Conservation (phyloP, 2,113 vertebrate species). For the Ptilorrhoa leucosticta region DNA sequence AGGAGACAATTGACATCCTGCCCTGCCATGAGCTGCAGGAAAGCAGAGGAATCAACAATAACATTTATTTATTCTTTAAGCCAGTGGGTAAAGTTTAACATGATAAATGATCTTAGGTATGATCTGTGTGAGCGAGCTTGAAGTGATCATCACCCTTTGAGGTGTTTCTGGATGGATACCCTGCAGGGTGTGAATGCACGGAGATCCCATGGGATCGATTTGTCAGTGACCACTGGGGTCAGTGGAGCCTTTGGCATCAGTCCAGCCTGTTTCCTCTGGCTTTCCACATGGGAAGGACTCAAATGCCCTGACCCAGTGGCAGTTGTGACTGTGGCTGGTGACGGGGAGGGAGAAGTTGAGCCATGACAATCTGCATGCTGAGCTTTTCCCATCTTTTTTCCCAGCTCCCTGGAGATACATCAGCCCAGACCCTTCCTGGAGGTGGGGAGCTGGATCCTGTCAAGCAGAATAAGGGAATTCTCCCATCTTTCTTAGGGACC, state of each 20-base stretch:
- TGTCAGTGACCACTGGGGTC: not conserved
- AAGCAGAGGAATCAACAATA: not conserved
- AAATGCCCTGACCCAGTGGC: not conserved
- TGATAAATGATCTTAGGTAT: not conserved
- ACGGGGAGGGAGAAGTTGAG: not conserved
- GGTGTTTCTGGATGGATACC: accelerated
- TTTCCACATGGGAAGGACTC: not conserved
- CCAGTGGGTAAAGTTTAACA: not conserved
- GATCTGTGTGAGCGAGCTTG: not conserved
- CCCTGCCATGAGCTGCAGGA: constrained; percentile 29
- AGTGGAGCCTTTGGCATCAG: not conserved
- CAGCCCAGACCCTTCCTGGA: not conserved
- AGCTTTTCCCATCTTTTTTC: not conserved
- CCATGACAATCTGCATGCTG: not conserved
- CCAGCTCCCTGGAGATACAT: not conserved
- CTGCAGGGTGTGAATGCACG: not conserved
- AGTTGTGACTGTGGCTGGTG: not conserved
- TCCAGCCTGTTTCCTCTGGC: not conserved
- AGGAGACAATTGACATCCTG: constrained; percentile 40
- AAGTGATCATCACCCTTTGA: not conserved
- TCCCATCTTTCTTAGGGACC: not conserved
- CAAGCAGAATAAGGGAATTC: not conserved
- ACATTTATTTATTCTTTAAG: not conserved
- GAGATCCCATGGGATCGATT: not conserved
- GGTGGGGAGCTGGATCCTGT: not conserved